Evolutionary conservation across 92 coral and sea anemone genomes (phyloP), one percentile per base, ranked within the genome.

Genomic region (Phenganax stokvisi): DNA sequence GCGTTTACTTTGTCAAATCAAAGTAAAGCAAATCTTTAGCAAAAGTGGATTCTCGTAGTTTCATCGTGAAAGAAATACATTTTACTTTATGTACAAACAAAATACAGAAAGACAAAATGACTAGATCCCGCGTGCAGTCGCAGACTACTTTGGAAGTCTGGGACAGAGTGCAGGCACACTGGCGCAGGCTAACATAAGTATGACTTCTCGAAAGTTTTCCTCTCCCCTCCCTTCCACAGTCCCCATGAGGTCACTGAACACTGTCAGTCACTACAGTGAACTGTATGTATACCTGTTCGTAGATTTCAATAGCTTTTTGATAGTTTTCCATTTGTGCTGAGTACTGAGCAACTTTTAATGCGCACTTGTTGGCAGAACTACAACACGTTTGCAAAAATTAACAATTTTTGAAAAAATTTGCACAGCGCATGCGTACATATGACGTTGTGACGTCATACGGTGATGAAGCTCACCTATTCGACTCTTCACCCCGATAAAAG

Each of bases 261-360:
- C 16, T 58, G 16, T 58, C 63, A 58, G 28, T 5, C 28, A n/a
- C 31, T 37, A 62, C 17, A 62, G 31, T 62, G 10, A 7, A 62
- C 17, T 17, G 29, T 62, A 12, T 62, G 10, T 62, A 9, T 20
- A 94, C 98, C 93, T 94, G 91, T 80, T 94, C 97, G 80, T 93
- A 93, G 69, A 94, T 94, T 72, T 83, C 98, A 65, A 91, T 85
- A 11, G 98, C 94, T 84, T 91, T 91, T 20, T 87, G 81, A 76
- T 91, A 94, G 82, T 88, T 86, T 72, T 91, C 98, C 97, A 88
- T 94, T 75, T 94, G 98, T 16, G 98, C 98, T 25, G 97, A 89
- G 81, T 76, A 91, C 91, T 86, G 90, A 27, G 98, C 98, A 9
- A 94, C 98, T 79, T 94, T 94, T 52, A 94, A 83, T 51, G 90